Base-by-base conservation (phyloP, 2,888 invertebrate species). In the Syrista parreyssii region DNA sequence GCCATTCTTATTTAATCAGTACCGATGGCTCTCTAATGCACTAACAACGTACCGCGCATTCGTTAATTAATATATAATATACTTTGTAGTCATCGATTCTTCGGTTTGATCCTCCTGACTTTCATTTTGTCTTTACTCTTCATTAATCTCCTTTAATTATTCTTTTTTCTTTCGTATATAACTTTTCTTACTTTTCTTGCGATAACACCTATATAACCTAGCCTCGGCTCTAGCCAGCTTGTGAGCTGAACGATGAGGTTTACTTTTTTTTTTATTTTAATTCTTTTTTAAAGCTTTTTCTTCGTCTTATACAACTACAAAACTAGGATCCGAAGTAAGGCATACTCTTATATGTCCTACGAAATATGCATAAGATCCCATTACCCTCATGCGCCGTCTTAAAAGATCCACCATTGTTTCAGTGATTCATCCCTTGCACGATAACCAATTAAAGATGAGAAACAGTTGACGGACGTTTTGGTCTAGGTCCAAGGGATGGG, bases 261-360 rank as follows among this genome's bases (percentile, higher is more conserved):
- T 40, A 40, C 40, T 4, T 40, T 40, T 40, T 81, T 75, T 80
- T 80, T 82, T 80, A 78, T 80, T 68, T 77, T 78, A 74, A 36
- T 74, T 55, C 36, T 77, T 80, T 75, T 78, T 69, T 71, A 23
- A 75, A 76, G 32, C 34, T 78, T 69, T 11, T 75, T 75, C 12
- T 75, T 72, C 6, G 15, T 40, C 40, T 69, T 15, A 34, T 79
- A 79, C 82, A 78, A 78, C 79, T 79, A 77, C 74, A 80, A 81
- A 81, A 76, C 77, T 80, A 76, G 76, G 79, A 78, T 76, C 77
- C 75, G 71, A 73, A 80, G 72, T 76, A 82, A 82, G 76, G 74
- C 78, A 75, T 78, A 76, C 36, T 79, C 69, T 80, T 73, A 33
- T 75, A 30, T 78, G 68, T 78, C 76, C 72, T 75, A 78, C 75